Evolutionary conservation across 1,140 invertebrate species (phyloP), one percentile per base, ranked within the genome.

Genomic region (Tetragnatha versicolor): DNA sequence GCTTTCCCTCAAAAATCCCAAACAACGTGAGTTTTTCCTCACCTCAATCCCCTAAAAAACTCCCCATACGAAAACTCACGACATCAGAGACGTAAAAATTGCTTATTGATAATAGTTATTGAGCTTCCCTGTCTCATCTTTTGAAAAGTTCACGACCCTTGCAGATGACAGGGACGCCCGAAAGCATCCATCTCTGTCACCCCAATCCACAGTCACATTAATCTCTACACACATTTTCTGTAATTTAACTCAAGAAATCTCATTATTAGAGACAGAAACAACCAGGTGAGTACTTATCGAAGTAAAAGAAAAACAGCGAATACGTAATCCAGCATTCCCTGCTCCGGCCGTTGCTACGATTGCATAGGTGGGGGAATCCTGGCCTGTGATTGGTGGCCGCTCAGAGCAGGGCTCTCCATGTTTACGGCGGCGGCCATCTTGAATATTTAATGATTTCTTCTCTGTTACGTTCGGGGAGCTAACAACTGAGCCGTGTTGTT

Each of bases 361-460:
- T 42, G 6, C 37, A 14, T 6, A 7, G 6, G 25, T 25, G 60
- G 73, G 39, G 33, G 17, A 37, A 25, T 77, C 20, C 73, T 20
- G 47, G 20, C 4, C 29, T 37, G 20, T 66, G 60, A 77, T 77
- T 77, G 73, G 73, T 45, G 25, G 31, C 17, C 25, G 55, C 25
- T 5, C 55, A 49, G 39, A 75, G 51, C 58, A 37, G 14, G 72
- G 31, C 39, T 25, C 29, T 66, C 53, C 45, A 29, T 77, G 73
- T 77, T 77, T 77, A 77, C 73, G 55, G 27, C 31, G 47, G 33
- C 47, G 2, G 73, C 73, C 73, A 77, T 77, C 9, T 77, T 66
- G 60, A 77, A 77, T 77, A 77, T 77, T 51, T 65, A 77, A 77
- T 77, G 73, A 77, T 66, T 75, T 58, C 53, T 58, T 72, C 39